Conservation (phyloP, 53 echinoderm and acorn worm species). For the Antedon mediterranea region DNA sequence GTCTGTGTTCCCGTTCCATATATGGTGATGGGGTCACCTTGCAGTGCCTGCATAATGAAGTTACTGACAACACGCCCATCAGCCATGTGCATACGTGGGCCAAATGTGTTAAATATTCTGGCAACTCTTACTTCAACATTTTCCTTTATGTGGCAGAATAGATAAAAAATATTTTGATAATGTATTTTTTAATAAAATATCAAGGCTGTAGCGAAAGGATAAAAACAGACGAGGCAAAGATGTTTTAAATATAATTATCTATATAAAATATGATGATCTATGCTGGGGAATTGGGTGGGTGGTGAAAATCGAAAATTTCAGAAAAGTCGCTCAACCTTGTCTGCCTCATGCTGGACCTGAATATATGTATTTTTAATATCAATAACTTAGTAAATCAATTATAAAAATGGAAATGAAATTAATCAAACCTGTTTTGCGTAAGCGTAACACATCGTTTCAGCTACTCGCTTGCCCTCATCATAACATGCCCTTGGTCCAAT, state of each 20-base stretch:
- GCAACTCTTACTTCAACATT: conserved; percentile 91
- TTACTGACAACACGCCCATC: conserved; percentile 97
- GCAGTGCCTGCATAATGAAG: conserved; percentile 73
- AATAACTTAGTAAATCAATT: no score
- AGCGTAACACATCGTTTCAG: conserved; percentile 96
- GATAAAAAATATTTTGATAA: no score
- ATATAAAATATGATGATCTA: no score
- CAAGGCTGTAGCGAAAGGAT: no score
- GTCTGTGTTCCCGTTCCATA: conserved; percentile 78
- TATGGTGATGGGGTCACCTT: conserved; percentile 69
- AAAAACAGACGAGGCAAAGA: no score
- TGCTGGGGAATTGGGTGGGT: no score
- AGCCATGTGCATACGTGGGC: conserved; percentile 98
- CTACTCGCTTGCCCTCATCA: conserved; percentile 93
- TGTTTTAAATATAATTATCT: no score
- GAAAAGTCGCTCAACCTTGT: no score
- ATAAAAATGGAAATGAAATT: background rate
- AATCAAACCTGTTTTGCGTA: conserved; percentile 79
- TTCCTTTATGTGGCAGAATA: conserved; percentile 28
- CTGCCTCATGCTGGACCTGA: no score
- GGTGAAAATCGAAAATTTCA: no score
- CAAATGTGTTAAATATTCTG: conserved; percentile 92
- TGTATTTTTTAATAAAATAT: no score
- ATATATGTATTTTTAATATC: no score
- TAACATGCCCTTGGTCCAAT: conserved; percentile 96